Percentiles rank a stretch among this genome's conserved stretches.
Evolutionary conservation across 1,140 invertebrate species (phyloP).

Genomic region (Ganaspis sp.): DNA sequence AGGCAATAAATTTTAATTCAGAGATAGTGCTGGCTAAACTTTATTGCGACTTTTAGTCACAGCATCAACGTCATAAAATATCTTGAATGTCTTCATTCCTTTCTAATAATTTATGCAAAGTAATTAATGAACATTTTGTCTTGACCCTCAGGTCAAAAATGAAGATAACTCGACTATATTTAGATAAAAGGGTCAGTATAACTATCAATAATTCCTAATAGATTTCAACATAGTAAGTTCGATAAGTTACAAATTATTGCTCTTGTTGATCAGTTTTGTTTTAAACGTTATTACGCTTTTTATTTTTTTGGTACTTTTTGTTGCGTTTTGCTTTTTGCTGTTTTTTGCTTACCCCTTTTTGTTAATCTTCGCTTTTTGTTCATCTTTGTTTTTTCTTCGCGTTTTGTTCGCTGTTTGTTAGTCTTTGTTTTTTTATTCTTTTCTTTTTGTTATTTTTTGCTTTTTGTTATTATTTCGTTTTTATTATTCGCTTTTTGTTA

Average conservation of each 20-base stretch:
- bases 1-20: neutral
- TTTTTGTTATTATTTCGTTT: too few species aligned
- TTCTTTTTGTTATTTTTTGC: too few species aligned
- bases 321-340: too few species aligned
- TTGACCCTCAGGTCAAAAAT: slow-evolving; percentile 1
- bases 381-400: too few species aligned
- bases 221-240: neutral
- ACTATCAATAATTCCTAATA: slow-evolving; percentile 12
- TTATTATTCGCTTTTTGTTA: too few species aligned
- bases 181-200: slow-evolving; percentile 19
- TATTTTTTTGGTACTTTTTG: too few species aligned
- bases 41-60: neutral
- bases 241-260: neutral
- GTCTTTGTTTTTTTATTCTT: too few species aligned
- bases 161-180: neutral
- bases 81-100: slow-evolving; percentile 9
- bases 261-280: neutral
- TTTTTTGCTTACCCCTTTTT: too few species aligned
- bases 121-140: slow-evolving; percentile 21
- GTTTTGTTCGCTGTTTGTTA: too few species aligned
- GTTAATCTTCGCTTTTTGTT: too few species aligned
- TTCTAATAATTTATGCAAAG: neutral
- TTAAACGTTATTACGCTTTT: too few species aligned
- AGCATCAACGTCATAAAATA: slow-evolving; percentile 19
- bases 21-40: neutral